Evolutionary conservation across 2,113 vertebrate genomes (phyloP).

Genomic region (Notothenia coriiceps): DNA sequence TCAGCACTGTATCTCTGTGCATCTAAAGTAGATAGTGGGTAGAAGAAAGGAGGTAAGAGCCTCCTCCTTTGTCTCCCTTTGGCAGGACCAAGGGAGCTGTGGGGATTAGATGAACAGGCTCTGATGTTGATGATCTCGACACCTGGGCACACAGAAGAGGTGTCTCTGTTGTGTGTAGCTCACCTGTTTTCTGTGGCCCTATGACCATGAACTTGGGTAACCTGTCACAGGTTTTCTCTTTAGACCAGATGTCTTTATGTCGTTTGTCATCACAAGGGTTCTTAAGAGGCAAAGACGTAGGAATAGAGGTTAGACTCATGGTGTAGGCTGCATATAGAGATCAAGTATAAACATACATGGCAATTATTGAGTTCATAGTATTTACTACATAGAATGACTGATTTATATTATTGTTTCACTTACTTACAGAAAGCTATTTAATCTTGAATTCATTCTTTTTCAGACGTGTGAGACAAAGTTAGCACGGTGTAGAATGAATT

Average conservation of each 20-base stretch:
- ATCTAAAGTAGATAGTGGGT: slow-evolving; percentile 56
- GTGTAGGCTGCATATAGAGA: neutral
- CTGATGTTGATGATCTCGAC: slow-evolving; percentile 51
- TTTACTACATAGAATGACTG: slow-evolving; percentile 6
- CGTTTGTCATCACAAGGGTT: slow-evolving; percentile 98
- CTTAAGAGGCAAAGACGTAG: slow-evolving; percentile 73
- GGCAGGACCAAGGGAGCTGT: slow-evolving; percentile 54
- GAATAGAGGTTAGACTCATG: slow-evolving; percentile 22
- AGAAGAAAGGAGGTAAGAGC: slow-evolving; percentile 57
- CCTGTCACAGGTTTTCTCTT: slow-evolving; percentile 97
- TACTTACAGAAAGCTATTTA: too few relatives aligned
- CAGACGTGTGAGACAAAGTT: neutral
- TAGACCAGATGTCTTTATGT: slow-evolving; percentile 99
- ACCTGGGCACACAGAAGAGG: slow-evolving; percentile 61
- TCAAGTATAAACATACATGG: slow-evolving; percentile 26
- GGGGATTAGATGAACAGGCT: slow-evolving; percentile 68
- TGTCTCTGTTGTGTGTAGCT: slow-evolving; percentile 34
- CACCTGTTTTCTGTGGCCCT: slow-evolving; percentile 97
- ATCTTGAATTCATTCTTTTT: neutral
- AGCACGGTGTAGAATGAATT: neutral
- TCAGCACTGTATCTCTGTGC: slow-evolving; percentile 39
- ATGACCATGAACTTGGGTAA: slow-evolving; percentile 96
- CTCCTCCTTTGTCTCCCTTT: slow-evolving; percentile 59
- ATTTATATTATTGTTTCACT: neutral
- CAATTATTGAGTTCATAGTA: slow-evolving; percentile 6